phyloP scores from a whole-genome alignment of 2,113 vertebrate genomes.

The Passerina amoena region DNA sequence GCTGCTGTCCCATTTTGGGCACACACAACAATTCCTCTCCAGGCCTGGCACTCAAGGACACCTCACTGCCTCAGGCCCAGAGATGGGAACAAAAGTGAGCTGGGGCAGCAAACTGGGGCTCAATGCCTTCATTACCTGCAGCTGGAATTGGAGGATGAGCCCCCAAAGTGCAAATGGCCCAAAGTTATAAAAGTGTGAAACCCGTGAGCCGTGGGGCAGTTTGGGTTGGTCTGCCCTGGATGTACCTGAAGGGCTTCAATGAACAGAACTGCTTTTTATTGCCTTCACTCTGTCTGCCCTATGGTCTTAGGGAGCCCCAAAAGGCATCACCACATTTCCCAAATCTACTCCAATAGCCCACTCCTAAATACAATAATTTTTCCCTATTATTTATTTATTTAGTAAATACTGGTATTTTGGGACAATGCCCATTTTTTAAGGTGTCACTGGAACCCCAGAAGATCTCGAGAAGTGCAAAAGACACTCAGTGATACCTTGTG shows the following conservation, averaged over 20 bases:
- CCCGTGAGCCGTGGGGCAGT: accelerated
- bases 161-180: neutral
- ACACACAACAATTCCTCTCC: neutral
- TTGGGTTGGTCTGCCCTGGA: neutral
- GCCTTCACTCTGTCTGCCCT: accelerated
- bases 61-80: neutral
- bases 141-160: neutral
- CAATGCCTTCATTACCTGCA: neutral
- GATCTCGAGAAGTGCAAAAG: neutral
- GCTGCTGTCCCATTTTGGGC: neutral
- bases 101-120: neutral
- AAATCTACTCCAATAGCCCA: accelerated
- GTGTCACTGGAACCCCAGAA: accelerated
- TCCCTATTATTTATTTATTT: neutral
- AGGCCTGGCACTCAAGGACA: neutral
- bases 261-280: no score
- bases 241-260: neutral
- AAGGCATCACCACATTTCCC: no score
- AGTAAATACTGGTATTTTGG: neutral
- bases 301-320: accelerated
- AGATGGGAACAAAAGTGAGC: neutral
- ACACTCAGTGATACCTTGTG: neutral
- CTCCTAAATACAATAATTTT: neutral
- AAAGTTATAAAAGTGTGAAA: neutral
- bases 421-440: neutral